Base-by-base conservation (phyloP, 2,113 vertebrate species). In the Gopherus flavomarginatus region DNA sequence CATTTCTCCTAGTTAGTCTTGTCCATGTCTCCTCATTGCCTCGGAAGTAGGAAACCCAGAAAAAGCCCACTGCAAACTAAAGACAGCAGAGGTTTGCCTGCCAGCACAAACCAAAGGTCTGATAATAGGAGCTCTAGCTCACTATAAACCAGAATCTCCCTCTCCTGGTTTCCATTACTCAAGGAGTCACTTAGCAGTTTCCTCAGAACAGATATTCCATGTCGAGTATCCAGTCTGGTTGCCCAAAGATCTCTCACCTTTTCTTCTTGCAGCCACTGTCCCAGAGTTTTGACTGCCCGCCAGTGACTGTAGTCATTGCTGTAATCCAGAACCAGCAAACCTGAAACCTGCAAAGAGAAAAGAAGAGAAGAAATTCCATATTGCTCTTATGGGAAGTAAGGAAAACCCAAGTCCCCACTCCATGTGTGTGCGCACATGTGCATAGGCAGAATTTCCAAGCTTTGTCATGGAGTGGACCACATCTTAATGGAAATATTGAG, bases 251-350 rank as follows among this genome's bases (percentile, higher is more conserved):
- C 57, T 77, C 96, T 97, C 85, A 99, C 99, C 99, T 99, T 98
- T 88, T 99, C 99, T 89, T 99, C 99, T 57, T 99, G 98, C 11
- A 99, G 94, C 99, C 99, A 99, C 49, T 99, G 98, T 78, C 98
- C 98, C 62, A 99, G 95, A 92, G 99, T 99, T 96, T 98, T 99
- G 47, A 98, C 98, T 24, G 99, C 99, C 97, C 98, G 98, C 99
- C 99, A 99, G 98, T 99, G 99, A 95, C 99, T 99, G 95, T 99
- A 99, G 13, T 99, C 99, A 8, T 98, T 93, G 87, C 99, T 99
- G 88, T 99, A 99, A 97, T 98, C 99, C 95, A 99, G 98, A 91
- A 99, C 99, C 94, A 99, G 95, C 86, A 99, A 98, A 87, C 99
- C 99, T 38, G 99, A 99, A 77, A 99, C 99, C 99, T 99, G 69